Percentiles rank a stretch among this genome's conserved stretches.
Conservation (phyloP, 2,888 invertebrate genomes). For the Abscondita cerata region DNA sequence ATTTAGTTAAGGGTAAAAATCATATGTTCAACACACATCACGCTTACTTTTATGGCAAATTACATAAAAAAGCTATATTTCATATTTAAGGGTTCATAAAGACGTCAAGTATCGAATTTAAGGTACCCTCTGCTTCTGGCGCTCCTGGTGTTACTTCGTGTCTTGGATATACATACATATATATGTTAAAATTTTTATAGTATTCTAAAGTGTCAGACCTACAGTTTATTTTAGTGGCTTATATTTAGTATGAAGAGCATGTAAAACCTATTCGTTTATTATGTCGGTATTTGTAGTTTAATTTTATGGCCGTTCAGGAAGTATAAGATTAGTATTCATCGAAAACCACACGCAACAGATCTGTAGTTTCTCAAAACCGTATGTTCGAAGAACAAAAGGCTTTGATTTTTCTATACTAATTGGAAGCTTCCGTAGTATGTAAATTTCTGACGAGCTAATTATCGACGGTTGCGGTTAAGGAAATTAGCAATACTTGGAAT, state of each 20-base stretch:
- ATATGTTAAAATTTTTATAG: constrained; percentile 17
- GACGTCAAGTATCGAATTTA: constrained; percentile 39
- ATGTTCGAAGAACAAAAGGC: not conserved
- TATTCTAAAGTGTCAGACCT: constrained; percentile 22
- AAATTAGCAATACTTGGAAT: no score
- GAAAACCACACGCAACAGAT: constrained; percentile 14
- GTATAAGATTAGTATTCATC: constrained; percentile 22
- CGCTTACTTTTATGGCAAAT: constrained; percentile 41
- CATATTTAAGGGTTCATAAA: constrained; percentile 41
- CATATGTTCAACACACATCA: constrained; percentile 42
- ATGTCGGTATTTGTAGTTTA: constrained; percentile 33
- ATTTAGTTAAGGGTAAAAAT: constrained; percentile 37
- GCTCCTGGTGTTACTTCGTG: constrained; percentile 4
- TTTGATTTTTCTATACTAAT: no score
- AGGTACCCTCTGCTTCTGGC: constrained; percentile 26
- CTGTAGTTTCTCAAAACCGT: not conserved
- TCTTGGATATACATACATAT: constrained; percentile 3
- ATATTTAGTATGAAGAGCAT: constrained; percentile 34
- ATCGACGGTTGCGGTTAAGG: no score
- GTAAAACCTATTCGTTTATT: constrained; percentile 35
- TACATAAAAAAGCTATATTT: constrained; percentile 45
- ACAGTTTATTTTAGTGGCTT: constrained; percentile 31
- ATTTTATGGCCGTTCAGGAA: constrained; percentile 32
- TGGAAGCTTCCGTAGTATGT: no score
- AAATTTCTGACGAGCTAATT: no score